phyloP scores from a whole-genome alignment of 2,888 invertebrate genomes.

The Iphiclides podalirius region DNA sequence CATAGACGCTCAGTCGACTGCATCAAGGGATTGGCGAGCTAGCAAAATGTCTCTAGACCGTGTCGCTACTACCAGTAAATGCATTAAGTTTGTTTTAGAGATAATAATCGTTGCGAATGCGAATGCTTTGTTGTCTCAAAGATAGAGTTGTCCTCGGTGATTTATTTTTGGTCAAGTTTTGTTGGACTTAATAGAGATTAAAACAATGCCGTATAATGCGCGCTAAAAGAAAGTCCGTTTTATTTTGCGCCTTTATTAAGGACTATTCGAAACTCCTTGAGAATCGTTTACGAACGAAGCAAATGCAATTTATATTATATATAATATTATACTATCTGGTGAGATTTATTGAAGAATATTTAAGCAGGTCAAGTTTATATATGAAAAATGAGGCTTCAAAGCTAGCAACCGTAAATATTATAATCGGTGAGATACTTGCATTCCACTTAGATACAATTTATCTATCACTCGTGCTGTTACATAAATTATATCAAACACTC shows the following conservation, averaged over 20 bases:
- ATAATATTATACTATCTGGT: too few relatives aligned
- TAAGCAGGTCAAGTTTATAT: too few relatives aligned
- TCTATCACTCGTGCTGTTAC: not conserved
- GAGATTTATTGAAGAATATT: too few relatives aligned
- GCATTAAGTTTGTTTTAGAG: slow-evolving; percentile 78
- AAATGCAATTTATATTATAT: too few relatives aligned
- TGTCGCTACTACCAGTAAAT: slow-evolving; percentile 78
- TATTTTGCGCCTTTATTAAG: slow-evolving; percentile 13
- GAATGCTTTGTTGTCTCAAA: slow-evolving; percentile 66
- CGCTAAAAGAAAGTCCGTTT: slow-evolving; percentile 19
- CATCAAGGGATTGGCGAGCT: slow-evolving; percentile 43
- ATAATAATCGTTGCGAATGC: slow-evolving; percentile 78
- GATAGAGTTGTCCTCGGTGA: slow-evolving; percentile 76
- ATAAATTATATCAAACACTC: not conserved
- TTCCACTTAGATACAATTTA: not conserved
- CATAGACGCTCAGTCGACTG: slow-evolving; percentile 37
- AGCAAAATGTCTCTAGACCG: slow-evolving; percentile 73
- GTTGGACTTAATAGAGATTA: slow-evolving; percentile 62
- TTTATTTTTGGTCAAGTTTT: slow-evolving; percentile 73
- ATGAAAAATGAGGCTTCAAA: too few relatives aligned
- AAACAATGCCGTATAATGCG: slow-evolving; percentile 43
- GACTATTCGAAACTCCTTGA: not conserved
- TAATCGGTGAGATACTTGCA: too few relatives aligned
- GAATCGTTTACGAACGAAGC: not conserved
- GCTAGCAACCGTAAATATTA: too few relatives aligned